phyloP scores from a whole-genome alignment of 2,888 invertebrate species.

The Quadroppia sp. region DNA sequence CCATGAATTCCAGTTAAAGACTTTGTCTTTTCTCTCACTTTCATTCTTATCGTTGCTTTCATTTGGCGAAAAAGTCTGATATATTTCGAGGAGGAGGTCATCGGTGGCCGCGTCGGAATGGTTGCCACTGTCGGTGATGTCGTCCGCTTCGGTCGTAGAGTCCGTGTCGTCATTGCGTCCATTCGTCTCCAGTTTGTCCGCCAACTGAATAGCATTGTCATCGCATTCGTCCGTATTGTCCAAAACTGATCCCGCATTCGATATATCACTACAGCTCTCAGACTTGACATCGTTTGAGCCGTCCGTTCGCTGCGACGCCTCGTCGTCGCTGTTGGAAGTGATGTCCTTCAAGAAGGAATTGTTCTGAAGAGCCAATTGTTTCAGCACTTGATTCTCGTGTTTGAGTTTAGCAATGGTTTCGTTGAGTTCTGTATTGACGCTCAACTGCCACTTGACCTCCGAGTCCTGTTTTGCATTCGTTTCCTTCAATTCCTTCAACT shows the following conservation, averaged over 20 bases:
- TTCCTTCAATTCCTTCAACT: conserved; percentile 25
- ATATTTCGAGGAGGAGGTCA: conserved; percentile 26
- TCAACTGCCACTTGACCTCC: conserved; percentile 35
- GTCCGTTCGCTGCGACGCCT: background rate
- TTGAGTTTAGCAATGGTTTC: conserved; percentile 20
- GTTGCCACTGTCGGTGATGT: conserved; percentile 32
- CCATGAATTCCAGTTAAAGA: conserved; percentile 23
- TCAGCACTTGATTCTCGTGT: conserved; percentile 20
- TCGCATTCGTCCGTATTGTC: background rate
- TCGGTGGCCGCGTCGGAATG: conserved; percentile 33
- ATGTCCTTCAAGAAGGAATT: background rate
- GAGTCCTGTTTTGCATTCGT: background rate
- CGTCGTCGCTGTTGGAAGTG: background rate
- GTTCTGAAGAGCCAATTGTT: conserved; percentile 13
- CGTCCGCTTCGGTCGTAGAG: conserved; percentile 18
- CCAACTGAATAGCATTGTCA: background rate
- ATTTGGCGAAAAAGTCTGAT: conserved; percentile 14
- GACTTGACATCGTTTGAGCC: background rate
- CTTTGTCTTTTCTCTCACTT: background rate
- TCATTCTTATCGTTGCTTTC: background rate
- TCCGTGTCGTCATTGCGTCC: conserved; percentile 27
- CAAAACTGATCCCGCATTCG: background rate
- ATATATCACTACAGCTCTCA: background rate
- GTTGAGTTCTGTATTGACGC: conserved; percentile 23
- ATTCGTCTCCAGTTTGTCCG: background rate